Conservation (phyloP, 2,113 vertebrate species). For the Proterorhinus semilunaris region DNA sequence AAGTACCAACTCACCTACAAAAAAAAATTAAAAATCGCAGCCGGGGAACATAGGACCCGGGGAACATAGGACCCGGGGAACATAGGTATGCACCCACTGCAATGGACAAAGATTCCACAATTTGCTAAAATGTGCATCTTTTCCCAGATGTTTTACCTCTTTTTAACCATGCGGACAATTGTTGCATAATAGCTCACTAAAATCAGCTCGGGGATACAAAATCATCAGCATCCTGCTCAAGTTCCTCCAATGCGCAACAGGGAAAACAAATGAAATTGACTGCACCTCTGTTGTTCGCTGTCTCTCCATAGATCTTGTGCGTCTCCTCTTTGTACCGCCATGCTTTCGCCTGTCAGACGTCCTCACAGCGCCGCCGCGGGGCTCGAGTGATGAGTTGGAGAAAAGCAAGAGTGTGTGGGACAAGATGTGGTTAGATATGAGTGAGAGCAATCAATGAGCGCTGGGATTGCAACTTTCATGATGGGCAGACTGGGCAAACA, state of each 20-base stretch:
- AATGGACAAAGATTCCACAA: too few species aligned
- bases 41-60: too few species aligned
- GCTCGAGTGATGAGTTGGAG: constrained; percentile 21
- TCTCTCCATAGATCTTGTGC: constrained; percentile 30
- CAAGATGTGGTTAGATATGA: constrained; percentile 28
- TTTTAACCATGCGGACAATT: too few species aligned
- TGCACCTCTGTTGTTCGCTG: constrained; percentile 34
- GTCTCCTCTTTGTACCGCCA: constrained; percentile 18
- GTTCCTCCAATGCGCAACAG: constrained; percentile 10
- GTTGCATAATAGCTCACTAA: not conserved
- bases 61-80: too few species aligned
- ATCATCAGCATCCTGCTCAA: constrained; percentile 13
- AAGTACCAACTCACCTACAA: too few species aligned
- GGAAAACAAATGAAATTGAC: constrained; percentile 49
- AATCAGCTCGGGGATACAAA: constrained; percentile 20
- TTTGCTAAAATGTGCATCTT: too few species aligned
- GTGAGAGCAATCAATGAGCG: constrained; percentile 16
- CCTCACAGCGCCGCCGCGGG: not conserved
- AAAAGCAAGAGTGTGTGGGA: constrained; percentile 9
- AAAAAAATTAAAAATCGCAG: too few species aligned
- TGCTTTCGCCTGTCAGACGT: not conserved
- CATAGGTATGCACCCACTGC: too few species aligned
- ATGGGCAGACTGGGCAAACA: constrained; percentile 13
- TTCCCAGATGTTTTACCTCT: too few species aligned
- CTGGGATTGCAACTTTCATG: constrained; percentile 23